Evolutionary conservation across 35 echinoderm and acorn worm genomes (phyloP).

Genomic region (Lytechinus variegatus): DNA sequence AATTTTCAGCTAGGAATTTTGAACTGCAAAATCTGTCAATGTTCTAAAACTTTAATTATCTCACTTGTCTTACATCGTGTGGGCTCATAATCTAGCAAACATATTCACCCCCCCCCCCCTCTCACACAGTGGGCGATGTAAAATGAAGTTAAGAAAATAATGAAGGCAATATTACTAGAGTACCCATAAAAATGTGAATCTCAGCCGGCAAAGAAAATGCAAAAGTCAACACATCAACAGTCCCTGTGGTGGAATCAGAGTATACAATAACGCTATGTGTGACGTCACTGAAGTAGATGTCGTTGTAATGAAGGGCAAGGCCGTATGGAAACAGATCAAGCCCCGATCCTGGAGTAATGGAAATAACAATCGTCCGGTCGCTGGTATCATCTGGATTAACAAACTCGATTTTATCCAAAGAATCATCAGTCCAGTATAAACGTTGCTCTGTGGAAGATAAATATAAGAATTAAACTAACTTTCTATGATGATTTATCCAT

Average conservation of each 20-base stretch:
- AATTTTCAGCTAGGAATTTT: too few species aligned
- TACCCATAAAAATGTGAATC: background rate
- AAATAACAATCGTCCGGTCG: background rate
- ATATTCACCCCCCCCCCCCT: too few species aligned
- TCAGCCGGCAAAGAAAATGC: background rate
- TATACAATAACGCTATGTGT: background rate
- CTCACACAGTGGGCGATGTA: too few species aligned
- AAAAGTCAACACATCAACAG: background rate
- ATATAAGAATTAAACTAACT: background rate
- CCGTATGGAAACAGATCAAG: background rate
- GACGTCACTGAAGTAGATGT: background rate
- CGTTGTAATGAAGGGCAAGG: background rate
- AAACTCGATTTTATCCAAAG: background rate
- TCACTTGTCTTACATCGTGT: too few species aligned
- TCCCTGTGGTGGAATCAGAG: background rate
- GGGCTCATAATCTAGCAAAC: too few species aligned
- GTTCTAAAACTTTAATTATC: too few species aligned
- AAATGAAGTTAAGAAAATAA: too few species aligned
- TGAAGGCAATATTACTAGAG: background rate
- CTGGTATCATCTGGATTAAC: background rate
- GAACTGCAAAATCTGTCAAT: too few species aligned
- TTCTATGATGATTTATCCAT: too few species aligned
- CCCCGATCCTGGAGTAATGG: background rate
- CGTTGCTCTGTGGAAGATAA: background rate
- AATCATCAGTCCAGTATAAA: background rate